Base-by-base conservation (phyloP, 2,113 vertebrate species). In the Etia nguti region DNA sequence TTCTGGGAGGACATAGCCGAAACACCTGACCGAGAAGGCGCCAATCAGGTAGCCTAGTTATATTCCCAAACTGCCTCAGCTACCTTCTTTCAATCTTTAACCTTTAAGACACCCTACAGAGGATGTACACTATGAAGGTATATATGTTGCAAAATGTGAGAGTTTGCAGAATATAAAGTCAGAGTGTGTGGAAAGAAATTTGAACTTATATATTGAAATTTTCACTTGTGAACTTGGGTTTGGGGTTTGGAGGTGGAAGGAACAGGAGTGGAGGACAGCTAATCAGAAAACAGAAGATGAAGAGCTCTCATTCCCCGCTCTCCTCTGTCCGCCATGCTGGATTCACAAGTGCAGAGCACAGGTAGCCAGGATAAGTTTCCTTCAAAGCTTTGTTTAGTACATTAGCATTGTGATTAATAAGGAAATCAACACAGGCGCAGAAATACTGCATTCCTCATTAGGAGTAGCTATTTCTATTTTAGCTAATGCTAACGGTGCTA, bases 251-350 rank as follows among this genome's bases (percentile, higher is more conserved):
- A 22, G 60, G 60, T 13, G 60, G 10, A 65, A 65, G 7, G 20
- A n/a, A 38, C 20, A 1, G 60, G 2, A 65, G 60, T 65, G 34
- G 60, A 65, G 10, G 60, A 65, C 20, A 65, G 60, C 18, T 20
- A 65, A n/a, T 65, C 34, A 65, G 60, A 65, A 65, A 8, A 65
- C 34, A 65, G 60, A 38, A 65, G 34, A 8, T 3, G 60, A 65
- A 65, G 60, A 0, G 34, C 34, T 38, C 6, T 65, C 34, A 1
- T 38, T 65, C 60, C 60, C 13, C 1, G 60, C 60, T 22, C 20
- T 38, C 10, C 34, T 65, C 60, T 6, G 12, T 5, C 6, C 0
- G 0, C 34, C 34, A 0, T 0, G 20, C 31, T 65, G 34, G 10
- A 38, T 38, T 65, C 34, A 38, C 20, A 65, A 38, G 20, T n/a